Percentiles rank a stretch among this genome's conserved stretches.
Conservation (phyloP, 2,888 invertebrate genomes). For the Sphaerolaimus hirsutus region DNA sequence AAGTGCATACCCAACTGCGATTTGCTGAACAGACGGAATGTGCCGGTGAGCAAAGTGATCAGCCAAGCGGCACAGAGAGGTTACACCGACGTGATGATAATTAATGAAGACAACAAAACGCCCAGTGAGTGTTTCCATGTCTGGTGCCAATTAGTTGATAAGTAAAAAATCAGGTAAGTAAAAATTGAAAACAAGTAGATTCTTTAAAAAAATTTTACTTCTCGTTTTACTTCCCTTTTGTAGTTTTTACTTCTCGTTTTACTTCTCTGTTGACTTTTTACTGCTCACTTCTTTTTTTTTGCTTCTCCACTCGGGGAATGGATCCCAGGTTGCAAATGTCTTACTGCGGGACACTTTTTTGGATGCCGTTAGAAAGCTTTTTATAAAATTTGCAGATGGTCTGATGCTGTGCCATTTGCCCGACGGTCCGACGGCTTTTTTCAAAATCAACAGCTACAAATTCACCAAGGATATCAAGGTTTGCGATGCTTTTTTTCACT, state of each 20-base stretch:
- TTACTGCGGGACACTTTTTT: not conserved
- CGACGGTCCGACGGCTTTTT: constrained; percentile 84
- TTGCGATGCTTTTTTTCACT: not conserved
- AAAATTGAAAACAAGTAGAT: not conserved
- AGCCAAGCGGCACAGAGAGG: not conserved
- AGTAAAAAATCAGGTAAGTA: not conserved
- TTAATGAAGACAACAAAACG: not conserved
- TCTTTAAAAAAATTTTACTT: constrained; percentile 1
- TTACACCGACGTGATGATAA: not conserved
- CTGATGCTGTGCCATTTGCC: constrained; percentile 76
- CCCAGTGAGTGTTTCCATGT: not conserved
- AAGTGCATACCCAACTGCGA: constrained; percentile 68
- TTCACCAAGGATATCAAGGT: constrained; percentile 57
- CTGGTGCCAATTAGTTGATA: not conserved
- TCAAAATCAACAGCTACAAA: constrained; percentile 69
- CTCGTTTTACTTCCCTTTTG: constrained; percentile 2
- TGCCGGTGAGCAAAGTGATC: not conserved
- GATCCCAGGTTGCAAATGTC: no score
- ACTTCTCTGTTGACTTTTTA: no score
- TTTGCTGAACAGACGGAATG: not conserved
- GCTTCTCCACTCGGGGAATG: no score
- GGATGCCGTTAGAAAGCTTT: not conserved
- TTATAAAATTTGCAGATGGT: constrained; percentile 40
- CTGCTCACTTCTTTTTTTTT: no score
- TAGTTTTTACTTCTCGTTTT: constrained; percentile 1